Evolutionary conservation across 2,797 vertebrate species (phyloP), one percentile per base, ranked within the genome.

Genomic region (Lacerta viridis): DNA sequence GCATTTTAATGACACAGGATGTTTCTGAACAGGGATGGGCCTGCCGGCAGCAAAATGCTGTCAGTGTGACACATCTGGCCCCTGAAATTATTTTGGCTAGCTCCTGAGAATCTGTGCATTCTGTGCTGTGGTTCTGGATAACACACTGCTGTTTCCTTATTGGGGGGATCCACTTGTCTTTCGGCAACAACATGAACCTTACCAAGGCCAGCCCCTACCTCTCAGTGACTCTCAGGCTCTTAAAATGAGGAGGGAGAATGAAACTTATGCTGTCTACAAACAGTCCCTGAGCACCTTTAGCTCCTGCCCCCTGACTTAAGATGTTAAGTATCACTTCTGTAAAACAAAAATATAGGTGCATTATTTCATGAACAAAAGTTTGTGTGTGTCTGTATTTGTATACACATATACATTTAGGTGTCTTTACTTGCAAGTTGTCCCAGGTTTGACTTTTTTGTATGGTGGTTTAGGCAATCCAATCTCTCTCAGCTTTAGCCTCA

Each of bases 11-110:
- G 87, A 71, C 6, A 1, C 18, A 11, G 66, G 50, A 68, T 89
- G 79, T 66, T 86, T 80, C 91, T 90, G 85, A 87, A 3, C 76
- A 75, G 71, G 89, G 87, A 29, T 72, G 84, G 59, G 46, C 50
- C 69, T 33, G 27, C 29, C 23, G 85, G 50, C 69, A 72, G 46
- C 36, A 55, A 55, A 55, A 55, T 55, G 13, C 50, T 55, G 13
- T 55, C 9, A 59, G 33, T 39, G 17, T 80, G 36, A 43, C 41
- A 17, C 85, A 87, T 74, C 69, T 81, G 50, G 18, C 43, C 84
- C 50, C 6, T 23, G 36, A 33, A 61, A 78, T 33, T 25, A 33
- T 81, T 69, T 68, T 76, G 8, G 46, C 23, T 5, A 72, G 55
- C 29, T 83, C 20, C 29, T 7, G 25, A 82, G 55, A 17, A 25